Conservation (phyloP, 1,140 invertebrate species). For the Drosophila kurseongensis region DNA sequence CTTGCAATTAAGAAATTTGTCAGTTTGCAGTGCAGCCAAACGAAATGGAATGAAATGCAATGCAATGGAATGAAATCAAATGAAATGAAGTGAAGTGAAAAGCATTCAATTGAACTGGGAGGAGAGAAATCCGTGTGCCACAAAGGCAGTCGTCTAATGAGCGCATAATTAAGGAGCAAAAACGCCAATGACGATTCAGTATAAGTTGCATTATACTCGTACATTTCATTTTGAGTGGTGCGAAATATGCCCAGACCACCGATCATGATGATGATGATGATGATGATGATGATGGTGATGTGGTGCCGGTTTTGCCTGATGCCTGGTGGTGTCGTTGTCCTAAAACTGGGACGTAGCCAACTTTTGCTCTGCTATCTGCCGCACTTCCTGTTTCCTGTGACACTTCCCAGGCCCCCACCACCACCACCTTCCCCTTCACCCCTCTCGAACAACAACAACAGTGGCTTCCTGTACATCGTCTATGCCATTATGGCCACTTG, state of each 20-base stretch:
- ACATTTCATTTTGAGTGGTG: constrained; percentile 14
- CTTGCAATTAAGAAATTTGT: constrained; percentile 80
- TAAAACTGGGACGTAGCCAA: constrained; percentile 59
- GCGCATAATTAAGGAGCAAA: constrained; percentile 53
- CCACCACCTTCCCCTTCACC: constrained; percentile 15
- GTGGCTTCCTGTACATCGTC: constrained; percentile 74
- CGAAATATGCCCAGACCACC: neutral
- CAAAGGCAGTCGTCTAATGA: constrained; percentile 42
- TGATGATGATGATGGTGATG: constrained; percentile 8
- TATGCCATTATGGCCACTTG: constrained; percentile 81
- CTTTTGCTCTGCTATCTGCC: constrained; percentile 74
- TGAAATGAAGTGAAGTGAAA: constrained; percentile 65
- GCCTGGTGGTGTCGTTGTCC: constrained; percentile 47
- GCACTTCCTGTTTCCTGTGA: constrained; percentile 79
- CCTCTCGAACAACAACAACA: constrained; percentile 22
- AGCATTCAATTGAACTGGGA: constrained; percentile 73
- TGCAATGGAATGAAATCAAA: constrained; percentile 17
- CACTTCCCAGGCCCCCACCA: too few species aligned
- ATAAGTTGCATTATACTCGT: constrained; percentile 12
- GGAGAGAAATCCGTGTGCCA: constrained; percentile 5
- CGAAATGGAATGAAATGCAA: constrained; percentile 34
- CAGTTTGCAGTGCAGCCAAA: constrained; percentile 58
- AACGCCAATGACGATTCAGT: constrained; percentile 1
- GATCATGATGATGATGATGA: neutral
- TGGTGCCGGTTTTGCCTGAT: neutral